Conservation (phyloP, 2,797 vertebrate genomes). For the Trachurus trachurus region DNA sequence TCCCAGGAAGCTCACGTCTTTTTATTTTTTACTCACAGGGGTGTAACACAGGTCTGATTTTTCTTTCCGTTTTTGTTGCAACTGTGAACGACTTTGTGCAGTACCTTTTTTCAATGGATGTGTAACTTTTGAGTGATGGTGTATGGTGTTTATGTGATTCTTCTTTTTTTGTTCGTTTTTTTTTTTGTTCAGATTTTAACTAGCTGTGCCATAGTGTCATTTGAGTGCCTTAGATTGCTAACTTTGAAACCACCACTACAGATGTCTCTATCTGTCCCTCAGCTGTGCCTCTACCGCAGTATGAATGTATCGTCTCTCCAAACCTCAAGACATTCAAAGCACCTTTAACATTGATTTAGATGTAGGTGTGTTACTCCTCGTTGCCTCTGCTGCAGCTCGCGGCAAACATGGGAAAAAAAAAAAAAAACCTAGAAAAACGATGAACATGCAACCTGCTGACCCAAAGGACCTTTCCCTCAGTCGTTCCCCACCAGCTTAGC, state of each 20-base stretch:
- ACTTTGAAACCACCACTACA: slow-evolving; percentile 79
- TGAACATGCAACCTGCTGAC: slow-evolving; percentile 76
- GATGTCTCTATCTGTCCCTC: slow-evolving; percentile 79
- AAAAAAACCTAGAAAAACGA: neutral
- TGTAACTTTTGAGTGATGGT: slow-evolving; percentile 69
- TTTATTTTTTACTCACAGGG: slow-evolving; percentile 55
- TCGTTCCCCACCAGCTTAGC: slow-evolving; percentile 58
- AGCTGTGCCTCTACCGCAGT: slow-evolving; percentile 87
- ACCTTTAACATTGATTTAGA: slow-evolving; percentile 72
- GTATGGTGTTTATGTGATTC: slow-evolving; percentile 56
- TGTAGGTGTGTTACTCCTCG: slow-evolving; percentile 61
- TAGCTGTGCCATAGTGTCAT: slow-evolving; percentile 87
- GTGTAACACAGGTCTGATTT: slow-evolving; percentile 63
- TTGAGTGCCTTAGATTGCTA: slow-evolving; percentile 89
- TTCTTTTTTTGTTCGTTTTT: slow-evolving; percentile 7
- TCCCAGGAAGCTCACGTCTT: slow-evolving; percentile 42
- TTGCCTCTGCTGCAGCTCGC: slow-evolving; percentile 77
- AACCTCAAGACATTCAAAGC: slow-evolving; percentile 83
- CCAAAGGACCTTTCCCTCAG: slow-evolving; percentile 76
- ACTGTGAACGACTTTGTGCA: slow-evolving; percentile 83
- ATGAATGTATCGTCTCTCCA: slow-evolving; percentile 86
- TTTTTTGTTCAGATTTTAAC: slow-evolving; percentile 17
- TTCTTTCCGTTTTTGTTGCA: slow-evolving; percentile 66
- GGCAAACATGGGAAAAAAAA: slow-evolving; percentile 37
- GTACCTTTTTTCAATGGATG: slow-evolving; percentile 68